Conservation (phyloP, 2,797 vertebrate species). For the Mormyrops attenuatus region DNA sequence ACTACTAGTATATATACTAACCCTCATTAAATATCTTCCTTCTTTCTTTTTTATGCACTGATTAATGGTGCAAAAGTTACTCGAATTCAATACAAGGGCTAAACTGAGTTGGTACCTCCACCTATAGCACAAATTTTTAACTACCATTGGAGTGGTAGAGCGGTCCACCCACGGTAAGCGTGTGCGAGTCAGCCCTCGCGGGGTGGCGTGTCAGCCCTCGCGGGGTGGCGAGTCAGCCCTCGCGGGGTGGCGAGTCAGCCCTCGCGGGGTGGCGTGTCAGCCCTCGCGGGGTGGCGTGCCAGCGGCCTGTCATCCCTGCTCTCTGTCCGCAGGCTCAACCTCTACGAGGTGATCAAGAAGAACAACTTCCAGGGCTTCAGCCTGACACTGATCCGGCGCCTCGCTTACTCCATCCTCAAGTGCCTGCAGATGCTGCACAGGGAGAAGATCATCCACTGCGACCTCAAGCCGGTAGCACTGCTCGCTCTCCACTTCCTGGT, state of each 20-base stretch:
- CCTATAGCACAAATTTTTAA: background rate
- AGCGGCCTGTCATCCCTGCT: background rate
- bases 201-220: no score
- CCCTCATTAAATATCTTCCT: background rate
- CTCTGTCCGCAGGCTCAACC: conserved; percentile 73
- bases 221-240: no score
- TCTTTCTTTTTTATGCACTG: background rate
- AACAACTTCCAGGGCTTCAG: conserved; percentile 94
- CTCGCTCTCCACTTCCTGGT: background rate
- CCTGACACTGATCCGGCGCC: conserved; percentile 76
- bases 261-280: no score
- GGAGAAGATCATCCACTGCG: conserved; percentile 92
- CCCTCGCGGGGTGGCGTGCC: background rate
- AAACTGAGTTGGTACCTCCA: background rate
- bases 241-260: no score
- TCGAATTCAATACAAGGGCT: background rate
- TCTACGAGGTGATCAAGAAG: conserved; percentile 90
- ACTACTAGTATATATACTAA: no score
- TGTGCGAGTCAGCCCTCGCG: no score
- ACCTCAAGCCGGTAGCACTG: conserved; percentile 81
- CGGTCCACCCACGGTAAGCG: background rate
- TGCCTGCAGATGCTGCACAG: conserved; percentile 86
- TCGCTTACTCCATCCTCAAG: conserved; percentile 78
- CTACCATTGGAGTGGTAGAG: background rate
- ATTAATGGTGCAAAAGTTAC: background rate